Conservation (phyloP, 2,797 vertebrate genomes). For the Limosa lapponica region DNA sequence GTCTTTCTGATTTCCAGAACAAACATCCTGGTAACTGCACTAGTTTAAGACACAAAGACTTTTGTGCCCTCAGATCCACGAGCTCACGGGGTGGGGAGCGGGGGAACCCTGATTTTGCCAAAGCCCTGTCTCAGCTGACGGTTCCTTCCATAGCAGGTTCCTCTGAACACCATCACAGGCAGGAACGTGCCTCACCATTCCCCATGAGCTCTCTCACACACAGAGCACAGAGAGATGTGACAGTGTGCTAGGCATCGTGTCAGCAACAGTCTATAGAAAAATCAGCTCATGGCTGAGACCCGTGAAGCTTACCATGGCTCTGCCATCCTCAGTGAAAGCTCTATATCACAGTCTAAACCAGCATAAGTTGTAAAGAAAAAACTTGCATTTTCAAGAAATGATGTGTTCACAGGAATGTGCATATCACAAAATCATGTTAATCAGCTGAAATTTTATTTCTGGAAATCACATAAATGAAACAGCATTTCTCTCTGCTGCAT, state of each 20-base stretch:
- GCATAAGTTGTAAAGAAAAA: rapidly evolving
- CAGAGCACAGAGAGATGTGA: rapidly evolving
- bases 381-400: not conserved
- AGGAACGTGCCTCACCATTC: rapidly evolving
- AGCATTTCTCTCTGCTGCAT: not conserved
- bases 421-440: not conserved
- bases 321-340: not conserved
- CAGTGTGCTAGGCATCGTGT: too few species aligned
- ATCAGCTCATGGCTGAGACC: not conserved
- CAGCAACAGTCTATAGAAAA: not conserved
- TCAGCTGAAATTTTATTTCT: not conserved
- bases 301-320: not conserved
- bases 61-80: not conserved
- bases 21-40: not conserved
- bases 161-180: not conserved
- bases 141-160: not conserved
- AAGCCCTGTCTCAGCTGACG: not conserved
- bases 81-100: not conserved
- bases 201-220: rapidly evolving
- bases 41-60: rapidly evolving
- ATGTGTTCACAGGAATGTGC: not conserved
- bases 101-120: not conserved
- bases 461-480: not conserved
- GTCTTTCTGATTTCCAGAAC: not conserved
- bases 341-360: not conserved